Evolutionary conservation across 2,888 invertebrate species (phyloP).

Genomic region (Micropterix aruncella): DNA sequence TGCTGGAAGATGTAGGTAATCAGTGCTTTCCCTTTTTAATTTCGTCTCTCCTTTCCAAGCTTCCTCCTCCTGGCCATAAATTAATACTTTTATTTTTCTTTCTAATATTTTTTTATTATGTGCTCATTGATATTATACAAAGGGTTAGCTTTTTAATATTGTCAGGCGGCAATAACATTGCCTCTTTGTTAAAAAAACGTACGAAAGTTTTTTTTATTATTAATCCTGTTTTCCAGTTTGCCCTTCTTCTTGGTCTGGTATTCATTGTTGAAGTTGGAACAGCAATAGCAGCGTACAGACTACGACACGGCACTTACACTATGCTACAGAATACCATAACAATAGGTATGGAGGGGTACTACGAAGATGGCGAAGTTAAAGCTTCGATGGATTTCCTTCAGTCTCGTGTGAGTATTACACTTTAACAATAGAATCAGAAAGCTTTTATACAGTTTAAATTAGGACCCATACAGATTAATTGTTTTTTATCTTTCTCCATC

Average conservation of each 20-base stretch:
- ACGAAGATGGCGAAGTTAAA: conserved; percentile 39
- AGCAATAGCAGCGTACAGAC: conserved; percentile 66
- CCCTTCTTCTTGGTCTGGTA: conserved; percentile 58
- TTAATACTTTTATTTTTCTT: no score
- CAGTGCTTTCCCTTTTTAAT: no score
- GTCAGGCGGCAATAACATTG: no score
- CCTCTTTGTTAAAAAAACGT: no score
- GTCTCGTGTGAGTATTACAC: conserved; percentile 41
- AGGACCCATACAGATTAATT: no score
- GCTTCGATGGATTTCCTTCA: conserved; percentile 67
- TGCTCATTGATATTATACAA: no score
- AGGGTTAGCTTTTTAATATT: no score
- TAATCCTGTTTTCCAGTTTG: conserved; percentile 45
- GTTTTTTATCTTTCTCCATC: not conserved
- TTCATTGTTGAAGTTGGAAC: conserved; percentile 70
- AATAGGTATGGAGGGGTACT: conserved; percentile 44
- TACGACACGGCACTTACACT: conserved; percentile 43
- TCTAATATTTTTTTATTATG: no score
- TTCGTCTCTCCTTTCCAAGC: no score
- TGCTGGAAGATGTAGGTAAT: no score
- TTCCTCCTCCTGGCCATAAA: no score
- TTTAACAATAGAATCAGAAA: not conserved
- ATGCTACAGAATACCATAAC: conserved; percentile 44
- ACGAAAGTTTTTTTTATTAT: no score
- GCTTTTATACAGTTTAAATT: not conserved